phyloP scores from a whole-genome alignment of 1,140 invertebrate genomes.

The Tetramorium parvispinum region DNA sequence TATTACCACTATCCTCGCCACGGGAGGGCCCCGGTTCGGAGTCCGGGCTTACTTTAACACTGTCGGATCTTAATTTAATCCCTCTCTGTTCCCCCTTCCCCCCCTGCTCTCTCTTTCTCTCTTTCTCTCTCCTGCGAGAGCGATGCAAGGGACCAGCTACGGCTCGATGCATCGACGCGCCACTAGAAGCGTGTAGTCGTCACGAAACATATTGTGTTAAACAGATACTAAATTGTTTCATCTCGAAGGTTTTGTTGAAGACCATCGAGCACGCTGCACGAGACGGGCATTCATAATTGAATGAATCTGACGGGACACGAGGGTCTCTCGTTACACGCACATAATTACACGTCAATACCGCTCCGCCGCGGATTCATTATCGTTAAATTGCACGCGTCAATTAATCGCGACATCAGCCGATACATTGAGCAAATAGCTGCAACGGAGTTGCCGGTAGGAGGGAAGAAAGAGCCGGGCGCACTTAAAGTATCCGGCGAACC shows the following conservation, averaged over 20 bases:
- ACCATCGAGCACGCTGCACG: slow-evolving; percentile 37
- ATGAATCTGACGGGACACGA: background rate
- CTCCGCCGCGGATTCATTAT: slow-evolving; percentile 18
- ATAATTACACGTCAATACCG: slow-evolving; percentile 31
- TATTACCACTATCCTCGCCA: slow-evolving; percentile 68
- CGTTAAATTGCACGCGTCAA: slow-evolving; percentile 6
- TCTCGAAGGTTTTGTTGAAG: background rate
- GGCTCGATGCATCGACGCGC: slow-evolving; percentile 46
- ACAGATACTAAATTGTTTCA: slow-evolving; percentile 60
- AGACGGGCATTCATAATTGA: slow-evolving; percentile 33
- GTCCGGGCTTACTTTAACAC: slow-evolving; percentile 73
- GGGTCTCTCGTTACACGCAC: background rate
- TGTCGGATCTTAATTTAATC: slow-evolving; percentile 76
- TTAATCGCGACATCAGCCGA: slow-evolving; percentile 33
- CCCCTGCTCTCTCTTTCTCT: slow-evolving; percentile 7
- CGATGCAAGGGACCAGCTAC: background rate
- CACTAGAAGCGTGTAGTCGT: slow-evolving; percentile 57
- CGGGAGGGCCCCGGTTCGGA: slow-evolving; percentile 61
- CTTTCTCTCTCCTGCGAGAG: background rate
- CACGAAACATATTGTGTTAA: slow-evolving; percentile 49
- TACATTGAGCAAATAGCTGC: slow-evolving; percentile 30
- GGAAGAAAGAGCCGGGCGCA: background rate
- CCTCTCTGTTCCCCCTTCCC: background rate
- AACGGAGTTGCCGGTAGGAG: background rate
- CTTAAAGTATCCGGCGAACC: slow-evolving; percentile 25